Evolutionary conservation across 2,797 vertebrate species (phyloP).

Genomic region (Taeniopygia guttata): DNA sequence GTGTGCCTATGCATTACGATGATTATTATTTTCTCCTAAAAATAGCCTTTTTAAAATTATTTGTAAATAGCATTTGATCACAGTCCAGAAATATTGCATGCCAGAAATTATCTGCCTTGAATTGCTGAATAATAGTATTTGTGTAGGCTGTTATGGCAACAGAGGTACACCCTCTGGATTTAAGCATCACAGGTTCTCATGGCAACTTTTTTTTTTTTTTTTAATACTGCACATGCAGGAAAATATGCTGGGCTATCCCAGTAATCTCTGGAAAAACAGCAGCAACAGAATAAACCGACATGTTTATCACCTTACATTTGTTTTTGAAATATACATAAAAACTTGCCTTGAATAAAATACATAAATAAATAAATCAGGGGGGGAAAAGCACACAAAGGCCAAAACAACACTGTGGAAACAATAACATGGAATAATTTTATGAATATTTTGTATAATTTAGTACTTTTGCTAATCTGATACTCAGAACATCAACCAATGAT

Average conservation of each 20-base stretch:
- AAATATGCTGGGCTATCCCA: background rate
- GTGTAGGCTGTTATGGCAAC: background rate
- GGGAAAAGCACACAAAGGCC: background rate
- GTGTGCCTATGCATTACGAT: background rate
- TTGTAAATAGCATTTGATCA: background rate
- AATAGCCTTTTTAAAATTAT: background rate
- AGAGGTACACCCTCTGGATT: background rate
- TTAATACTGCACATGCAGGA: background rate
- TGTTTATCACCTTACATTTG: background rate
- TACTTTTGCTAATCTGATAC: background rate
- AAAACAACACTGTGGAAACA: background rate
- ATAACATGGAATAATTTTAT: background rate
- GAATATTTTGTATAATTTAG: conserved; percentile 3
- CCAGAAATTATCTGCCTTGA: background rate
- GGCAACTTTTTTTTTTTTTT: background rate
- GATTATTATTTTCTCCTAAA: background rate
- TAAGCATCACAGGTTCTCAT: background rate
- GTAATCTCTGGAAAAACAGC: background rate
- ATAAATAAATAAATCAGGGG: background rate
- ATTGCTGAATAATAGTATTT: background rate
- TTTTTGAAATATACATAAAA: background rate
- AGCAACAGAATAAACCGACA: background rate
- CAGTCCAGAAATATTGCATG: background rate
- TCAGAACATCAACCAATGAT: background rate
- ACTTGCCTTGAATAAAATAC: background rate